Percentiles rank a stretch among this genome's conserved stretches.
These are phyloP conservation scores for Drosophila bocki DNA, from an alignment of 1,140 invertebrate genomes.

Conservation along the genomic window DNA sequence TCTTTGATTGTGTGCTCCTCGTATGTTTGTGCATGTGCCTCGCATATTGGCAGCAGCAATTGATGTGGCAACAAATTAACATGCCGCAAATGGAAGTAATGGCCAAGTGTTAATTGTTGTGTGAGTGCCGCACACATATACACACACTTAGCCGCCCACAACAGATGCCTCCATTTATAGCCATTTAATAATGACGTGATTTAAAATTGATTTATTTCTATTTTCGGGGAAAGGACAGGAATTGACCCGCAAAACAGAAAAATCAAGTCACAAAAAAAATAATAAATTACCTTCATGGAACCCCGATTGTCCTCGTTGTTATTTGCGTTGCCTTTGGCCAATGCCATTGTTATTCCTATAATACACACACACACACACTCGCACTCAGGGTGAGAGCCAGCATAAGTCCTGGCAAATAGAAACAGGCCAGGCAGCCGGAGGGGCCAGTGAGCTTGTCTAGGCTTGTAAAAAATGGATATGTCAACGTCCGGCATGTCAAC, in stretches of 20 bases:
- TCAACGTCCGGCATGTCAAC: conserved; percentile 81
- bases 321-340: conserved; percentile 44
- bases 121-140: conserved; percentile 52
- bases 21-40: conserved; percentile 53
- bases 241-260: conserved; percentile 46
- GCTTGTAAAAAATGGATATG: conserved; percentile 81
- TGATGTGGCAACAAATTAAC: conserved; percentile 84
- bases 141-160: conserved; percentile 10
- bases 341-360: conserved; percentile 45
- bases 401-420: conserved; percentile 58
- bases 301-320: conserved; percentile 38
- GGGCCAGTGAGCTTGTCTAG: conserved; percentile 37
- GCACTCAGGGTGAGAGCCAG: conserved; percentile 19
- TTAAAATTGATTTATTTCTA: conserved; percentile 69
- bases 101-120: conserved; percentile 82
- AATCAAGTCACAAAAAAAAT: conserved; percentile 59
- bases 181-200: conserved; percentile 70
- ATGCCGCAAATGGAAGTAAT: conserved; percentile 83
- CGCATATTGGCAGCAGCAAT: conserved; percentile 80
- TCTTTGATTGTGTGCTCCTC: conserved; percentile 21
- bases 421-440: conserved; percentile 30
- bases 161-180: conserved; percentile 31
- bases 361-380: conserved; percentile 23
- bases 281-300: conserved; percentile 67
- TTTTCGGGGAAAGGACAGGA: conserved; percentile 25